phyloP scores from a whole-genome alignment of 2,113 vertebrate species.

The Collichthys lucidus region DNA sequence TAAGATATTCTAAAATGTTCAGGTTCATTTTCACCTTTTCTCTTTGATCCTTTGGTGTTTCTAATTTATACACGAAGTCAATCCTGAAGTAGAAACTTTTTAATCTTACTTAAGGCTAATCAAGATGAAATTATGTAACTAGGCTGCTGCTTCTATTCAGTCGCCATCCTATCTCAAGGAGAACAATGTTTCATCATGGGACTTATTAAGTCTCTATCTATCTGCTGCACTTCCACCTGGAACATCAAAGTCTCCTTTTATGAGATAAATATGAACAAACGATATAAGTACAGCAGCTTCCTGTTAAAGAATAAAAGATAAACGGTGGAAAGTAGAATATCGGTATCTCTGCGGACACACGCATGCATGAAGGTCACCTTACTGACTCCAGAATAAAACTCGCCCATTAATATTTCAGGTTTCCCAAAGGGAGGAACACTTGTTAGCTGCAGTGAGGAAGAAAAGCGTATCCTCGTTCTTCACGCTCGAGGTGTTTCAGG shows the following conservation, averaged over 20 bases:
- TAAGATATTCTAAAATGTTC: not conserved
- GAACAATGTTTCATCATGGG: conserved; percentile 18
- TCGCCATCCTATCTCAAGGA: not conserved
- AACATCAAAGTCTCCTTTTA: not conserved
- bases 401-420: conserved; percentile 75
- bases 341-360: conserved; percentile 33
- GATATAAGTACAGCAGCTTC: not conserved
- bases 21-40: not conserved
- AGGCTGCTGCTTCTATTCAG: conserved; percentile 16
- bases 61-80: not conserved
- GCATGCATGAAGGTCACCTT: conserved; percentile 70
- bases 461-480: conserved; percentile 30
- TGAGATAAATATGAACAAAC: conserved; percentile 11
- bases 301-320: conserved; percentile 8
- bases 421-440: conserved; percentile 52
- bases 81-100: conserved; percentile 5
- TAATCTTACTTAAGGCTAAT: conserved; percentile 20
- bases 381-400: conserved; percentile 71
- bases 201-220: not conserved
- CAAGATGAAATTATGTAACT: conserved; percentile 34
- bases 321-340: conserved; percentile 29
- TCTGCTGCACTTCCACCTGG: not conserved
- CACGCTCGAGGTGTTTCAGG: conserved; percentile 28
- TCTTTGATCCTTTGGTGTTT: not conserved
- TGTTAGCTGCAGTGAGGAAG: conserved; percentile 43